Evolutionary conservation across 2,113 vertebrate species (phyloP), one percentile per base, ranked within the genome.

Genomic region (Nicator chloris): DNA sequence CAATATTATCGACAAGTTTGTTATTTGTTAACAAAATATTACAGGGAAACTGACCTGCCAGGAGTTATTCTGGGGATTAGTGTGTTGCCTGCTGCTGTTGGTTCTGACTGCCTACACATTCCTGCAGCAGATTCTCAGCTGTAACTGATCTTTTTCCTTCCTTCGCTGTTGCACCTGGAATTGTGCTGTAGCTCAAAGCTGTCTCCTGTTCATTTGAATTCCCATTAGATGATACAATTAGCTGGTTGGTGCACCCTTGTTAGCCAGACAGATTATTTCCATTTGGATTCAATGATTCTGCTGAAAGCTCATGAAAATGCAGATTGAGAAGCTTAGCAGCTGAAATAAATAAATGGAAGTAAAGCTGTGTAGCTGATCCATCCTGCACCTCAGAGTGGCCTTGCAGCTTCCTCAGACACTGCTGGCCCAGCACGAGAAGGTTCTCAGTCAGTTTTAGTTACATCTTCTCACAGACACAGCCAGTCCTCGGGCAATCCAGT

Each of bases 281-380:
- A 78, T 95, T 93, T 92, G 80, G 82, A 88, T 86, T 83, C 82
- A 61, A 42, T 51, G 40, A 53, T 71, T 80, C 86, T 39, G 35
- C 76, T 60, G 90, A 61, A 88, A 90, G 86, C 56, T 92, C 61
- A 64, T 75, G 79, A 92, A 96, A 96, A 92, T 94, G 82, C 82
- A 90, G 64, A 77, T 64, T 81, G 82, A 88, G 86, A 47, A 75
- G 61, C 7, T 86, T 71, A 88, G 76, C 60, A 83, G 88, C 35
- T 84, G 76, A 93, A 90, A 75, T 63, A 91, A 88, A 86, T 75
- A 79, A 69, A 79, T 49, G 49, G 65, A 61, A 73, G 53, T 24
- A 72, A 64, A 70, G 79, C 22, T 44, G 15, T 11, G 13, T 37
- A 42, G 49, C 24, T 28, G 49, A 35, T 35, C 56, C 37, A 7